phyloP scores from a whole-genome alignment of 2,113 vertebrate genomes.

The Mobula hypostoma region DNA sequence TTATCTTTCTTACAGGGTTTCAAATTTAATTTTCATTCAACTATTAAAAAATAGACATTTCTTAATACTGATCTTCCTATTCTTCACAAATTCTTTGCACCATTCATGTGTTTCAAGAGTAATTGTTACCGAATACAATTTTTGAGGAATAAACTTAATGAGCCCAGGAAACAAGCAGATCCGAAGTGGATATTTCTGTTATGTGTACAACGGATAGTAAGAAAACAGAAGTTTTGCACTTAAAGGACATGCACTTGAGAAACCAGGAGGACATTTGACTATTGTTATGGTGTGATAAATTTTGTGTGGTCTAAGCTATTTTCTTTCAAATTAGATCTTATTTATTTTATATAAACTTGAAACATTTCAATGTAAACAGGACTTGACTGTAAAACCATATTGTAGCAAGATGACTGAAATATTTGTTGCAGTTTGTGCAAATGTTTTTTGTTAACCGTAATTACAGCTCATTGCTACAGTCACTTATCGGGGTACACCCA shows the following conservation, averaged over 20 bases:
- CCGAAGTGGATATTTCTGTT: neutral
- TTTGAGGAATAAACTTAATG: neutral
- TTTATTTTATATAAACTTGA: neutral
- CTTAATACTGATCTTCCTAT: neutral
- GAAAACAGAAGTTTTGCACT: neutral
- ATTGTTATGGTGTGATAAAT: neutral
- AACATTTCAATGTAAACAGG: slow-evolving; percentile 20
- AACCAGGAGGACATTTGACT: neutral
- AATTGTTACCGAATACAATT: neutral
- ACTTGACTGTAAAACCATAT: slow-evolving; percentile 1
- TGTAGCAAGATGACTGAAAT: neutral
- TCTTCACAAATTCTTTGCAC: neutral
- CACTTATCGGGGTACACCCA: neutral
- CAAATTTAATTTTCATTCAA: neutral
- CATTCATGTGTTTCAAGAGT: neutral
- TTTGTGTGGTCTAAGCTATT: neutral
- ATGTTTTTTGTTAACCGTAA: neutral
- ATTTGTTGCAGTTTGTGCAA: neutral
- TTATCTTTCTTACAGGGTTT: neutral
- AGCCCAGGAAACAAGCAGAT: neutral
- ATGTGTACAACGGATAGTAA: neutral
- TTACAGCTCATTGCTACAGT: neutral
- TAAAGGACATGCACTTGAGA: neutral
- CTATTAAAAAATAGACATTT: neutral
- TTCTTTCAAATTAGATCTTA: neutral